A percentile compares a stretch with the other conserved stretches of the same genome.
phyloP scores from a whole-genome alignment of 2,888 invertebrate species.

The Gymnosoma rotundatum region DNA sequence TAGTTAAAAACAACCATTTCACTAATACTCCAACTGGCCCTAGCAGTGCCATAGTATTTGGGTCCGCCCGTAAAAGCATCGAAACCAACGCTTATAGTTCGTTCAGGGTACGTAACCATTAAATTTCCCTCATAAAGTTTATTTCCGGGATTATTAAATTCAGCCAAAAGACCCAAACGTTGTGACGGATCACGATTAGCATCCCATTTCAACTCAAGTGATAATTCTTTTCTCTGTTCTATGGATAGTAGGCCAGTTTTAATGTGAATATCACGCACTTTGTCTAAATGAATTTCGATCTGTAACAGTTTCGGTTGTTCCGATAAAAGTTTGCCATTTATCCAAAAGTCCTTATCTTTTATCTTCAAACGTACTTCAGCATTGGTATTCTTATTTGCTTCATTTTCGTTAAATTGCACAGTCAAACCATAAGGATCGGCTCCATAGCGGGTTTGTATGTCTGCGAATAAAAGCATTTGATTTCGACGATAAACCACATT shows the following conservation, averaged over 20 bases:
- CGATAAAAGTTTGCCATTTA: slow-evolving; percentile 86
- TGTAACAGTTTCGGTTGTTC: slow-evolving; percentile 86
- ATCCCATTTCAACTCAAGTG: slow-evolving; percentile 91
- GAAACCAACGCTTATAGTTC: slow-evolving; percentile 87
- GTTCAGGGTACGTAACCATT: slow-evolving; percentile 89
- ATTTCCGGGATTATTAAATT: slow-evolving; percentile 85
- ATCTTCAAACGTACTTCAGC: slow-evolving; percentile 85
- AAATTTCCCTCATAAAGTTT: slow-evolving; percentile 86
- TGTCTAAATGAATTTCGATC: slow-evolving; percentile 90
- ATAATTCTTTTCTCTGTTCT: slow-evolving; percentile 85
- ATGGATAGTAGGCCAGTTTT: slow-evolving; percentile 86
- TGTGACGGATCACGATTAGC: slow-evolving; percentile 92
- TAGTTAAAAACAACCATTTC: slow-evolving; percentile 83
- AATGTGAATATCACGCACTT: slow-evolving; percentile 89
- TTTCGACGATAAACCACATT: slow-evolving; percentile 87
- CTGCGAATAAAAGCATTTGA: slow-evolving; percentile 86
- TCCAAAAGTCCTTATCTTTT: slow-evolving; percentile 87
- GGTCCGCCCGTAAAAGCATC: slow-evolving; percentile 83
- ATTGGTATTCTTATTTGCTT: slow-evolving; percentile 85
- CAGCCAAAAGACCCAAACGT: slow-evolving; percentile 83
- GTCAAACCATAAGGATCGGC: slow-evolving; percentile 87
- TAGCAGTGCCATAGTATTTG: slow-evolving; percentile 82
- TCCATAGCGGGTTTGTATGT: slow-evolving; percentile 85
- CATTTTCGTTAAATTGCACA: slow-evolving; percentile 85
- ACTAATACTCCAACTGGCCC: slow-evolving; percentile 88